Evolutionary conservation across 1,140 invertebrate genomes (phyloP).

Genomic region (Belonocnema kinseyi): DNA sequence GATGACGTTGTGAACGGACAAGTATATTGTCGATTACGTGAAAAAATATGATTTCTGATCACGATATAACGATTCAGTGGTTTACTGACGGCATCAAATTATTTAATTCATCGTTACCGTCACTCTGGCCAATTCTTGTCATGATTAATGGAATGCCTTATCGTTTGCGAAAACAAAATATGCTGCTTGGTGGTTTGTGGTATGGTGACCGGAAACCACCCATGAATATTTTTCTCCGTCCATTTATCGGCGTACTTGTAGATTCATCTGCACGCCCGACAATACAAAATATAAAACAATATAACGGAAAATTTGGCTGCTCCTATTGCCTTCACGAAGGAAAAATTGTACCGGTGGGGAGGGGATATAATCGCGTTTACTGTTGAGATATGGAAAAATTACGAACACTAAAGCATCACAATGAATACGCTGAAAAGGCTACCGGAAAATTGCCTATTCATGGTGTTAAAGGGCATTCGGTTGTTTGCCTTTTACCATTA

Average conservation of each 20-base stretch:
- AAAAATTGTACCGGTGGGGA: constrained; percentile 19
- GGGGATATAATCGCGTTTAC: constrained; percentile 38
- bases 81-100: neutral
- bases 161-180: constrained; percentile 36
- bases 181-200: constrained; percentile 40
- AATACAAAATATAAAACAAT: constrained; percentile 39
- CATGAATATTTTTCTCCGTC: constrained; percentile 31
- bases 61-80: constrained; percentile 40
- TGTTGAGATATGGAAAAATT: neutral
- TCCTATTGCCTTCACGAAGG: constrained; percentile 40
- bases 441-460: constrained; percentile 3
- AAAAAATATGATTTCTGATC: constrained; percentile 26
- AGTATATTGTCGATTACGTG: neutral
- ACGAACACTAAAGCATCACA: neutral
- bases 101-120: constrained; percentile 30
- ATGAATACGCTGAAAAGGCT: neutral
- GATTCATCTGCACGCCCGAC: constrained; percentile 36
- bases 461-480: constrained; percentile 47
- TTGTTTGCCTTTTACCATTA: constrained; percentile 43
- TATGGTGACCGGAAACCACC: constrained; percentile 21
- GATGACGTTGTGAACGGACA: neutral
- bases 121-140: constrained; percentile 33
- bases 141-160: constrained; percentile 40
- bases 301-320: constrained; percentile 40
- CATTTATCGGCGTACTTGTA: constrained; percentile 17